Evolutionary conservation across 2,888 invertebrate genomes (phyloP).

Genomic region (Tachina grossa): DNA sequence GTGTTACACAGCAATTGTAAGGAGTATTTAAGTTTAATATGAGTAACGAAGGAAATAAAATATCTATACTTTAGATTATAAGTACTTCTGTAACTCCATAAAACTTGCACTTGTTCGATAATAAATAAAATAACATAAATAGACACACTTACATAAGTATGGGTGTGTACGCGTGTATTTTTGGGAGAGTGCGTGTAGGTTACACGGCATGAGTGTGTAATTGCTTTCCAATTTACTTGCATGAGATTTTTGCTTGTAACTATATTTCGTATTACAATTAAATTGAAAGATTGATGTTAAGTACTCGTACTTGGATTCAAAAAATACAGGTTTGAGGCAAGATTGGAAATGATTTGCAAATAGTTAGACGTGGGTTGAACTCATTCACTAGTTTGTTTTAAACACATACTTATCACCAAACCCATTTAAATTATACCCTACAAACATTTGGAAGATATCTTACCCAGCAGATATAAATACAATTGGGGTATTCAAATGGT

Average conservation of each 20-base stretch:
- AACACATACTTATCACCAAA: too few relatives aligned
- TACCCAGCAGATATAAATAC: too few relatives aligned
- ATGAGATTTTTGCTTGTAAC: conserved; percentile 65
- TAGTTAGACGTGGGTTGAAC: too few relatives aligned
- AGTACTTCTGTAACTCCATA: conserved; percentile 31
- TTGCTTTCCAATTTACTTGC: conserved; percentile 40
- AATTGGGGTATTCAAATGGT: too few relatives aligned
- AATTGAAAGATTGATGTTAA: conserved; percentile 55
- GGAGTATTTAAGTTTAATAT: conserved; percentile 30
- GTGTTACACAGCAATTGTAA: conserved; percentile 56
- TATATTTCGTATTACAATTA: conserved; percentile 56
- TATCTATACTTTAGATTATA: conserved; percentile 60
- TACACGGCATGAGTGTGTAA: neutral
- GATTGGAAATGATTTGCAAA: too few relatives aligned
- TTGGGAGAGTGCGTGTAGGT: too few relatives aligned
- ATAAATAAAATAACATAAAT: conserved; percentile 13
- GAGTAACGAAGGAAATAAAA: conserved; percentile 39
- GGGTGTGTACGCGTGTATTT: neutral
- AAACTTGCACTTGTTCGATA: conserved; percentile 26
- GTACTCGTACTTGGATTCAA: conserved; percentile 12
- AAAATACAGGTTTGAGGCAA: too few relatives aligned
- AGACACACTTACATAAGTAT: neutral
- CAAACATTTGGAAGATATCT: too few relatives aligned
- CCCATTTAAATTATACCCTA: too few relatives aligned
- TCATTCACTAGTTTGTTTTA: too few relatives aligned